A percentile compares a stretch with the other conserved stretches of the same genome.
Evolutionary conservation across 2,797 vertebrate species (phyloP).

Genomic region (Sciurus vulgaris): DNA sequence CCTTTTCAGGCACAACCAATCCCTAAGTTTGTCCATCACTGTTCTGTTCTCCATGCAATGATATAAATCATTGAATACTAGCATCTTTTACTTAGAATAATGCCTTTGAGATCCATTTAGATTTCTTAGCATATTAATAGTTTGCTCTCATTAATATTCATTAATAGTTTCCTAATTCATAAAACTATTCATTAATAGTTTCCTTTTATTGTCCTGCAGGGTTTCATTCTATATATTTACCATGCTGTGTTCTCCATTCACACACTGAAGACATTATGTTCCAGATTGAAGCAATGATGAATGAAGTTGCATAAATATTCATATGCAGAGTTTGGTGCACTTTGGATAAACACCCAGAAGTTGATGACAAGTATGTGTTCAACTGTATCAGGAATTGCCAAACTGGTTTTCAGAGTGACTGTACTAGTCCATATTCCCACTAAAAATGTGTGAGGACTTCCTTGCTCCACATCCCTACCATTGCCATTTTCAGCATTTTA

Average conservation of each 20-base stretch:
- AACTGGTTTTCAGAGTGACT: neutral
- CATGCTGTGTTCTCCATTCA: neutral
- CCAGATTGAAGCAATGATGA: neutral
- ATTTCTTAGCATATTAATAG: neutral
- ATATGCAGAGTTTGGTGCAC: neutral
- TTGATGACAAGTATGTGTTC: accelerated
- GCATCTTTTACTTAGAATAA: neutral
- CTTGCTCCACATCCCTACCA: neutral
- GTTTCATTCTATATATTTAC: accelerated
- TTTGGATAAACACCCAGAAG: too few relatives aligned
- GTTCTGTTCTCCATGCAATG: accelerated
- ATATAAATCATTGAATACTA: neutral
- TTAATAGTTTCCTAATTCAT: too few relatives aligned
- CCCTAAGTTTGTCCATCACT: accelerated
- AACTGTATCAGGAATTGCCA: too few relatives aligned
- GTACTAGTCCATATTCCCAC: neutral
- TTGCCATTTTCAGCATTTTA: neutral
- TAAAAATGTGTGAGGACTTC: neutral
- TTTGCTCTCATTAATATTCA: neutral
- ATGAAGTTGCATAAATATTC: neutral
- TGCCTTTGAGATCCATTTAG: neutral
- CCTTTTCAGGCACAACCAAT: accelerated
- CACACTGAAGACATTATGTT: neutral
- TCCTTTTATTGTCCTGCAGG: accelerated
- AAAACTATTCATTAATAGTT: too few relatives aligned